Evolutionary conservation across 1,140 invertebrate species (phyloP).

Genomic region (Cephus cinctus): DNA sequence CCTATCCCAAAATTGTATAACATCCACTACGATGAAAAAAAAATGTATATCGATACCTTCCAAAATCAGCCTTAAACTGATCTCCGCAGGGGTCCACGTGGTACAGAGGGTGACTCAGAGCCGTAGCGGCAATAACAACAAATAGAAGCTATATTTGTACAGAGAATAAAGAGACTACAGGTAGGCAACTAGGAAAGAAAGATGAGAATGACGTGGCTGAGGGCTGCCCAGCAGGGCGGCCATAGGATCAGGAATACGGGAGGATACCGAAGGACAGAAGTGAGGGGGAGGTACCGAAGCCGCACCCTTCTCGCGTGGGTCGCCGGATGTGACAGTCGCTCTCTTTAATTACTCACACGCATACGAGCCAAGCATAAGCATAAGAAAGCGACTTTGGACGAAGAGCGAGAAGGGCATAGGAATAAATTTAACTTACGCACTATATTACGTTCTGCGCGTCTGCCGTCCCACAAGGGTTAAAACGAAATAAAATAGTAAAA

Average conservation of each 20-base stretch:
- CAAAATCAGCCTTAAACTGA: too few relatives aligned
- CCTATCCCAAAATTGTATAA: too few relatives aligned
- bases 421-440: conserved; percentile 4
- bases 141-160: too few relatives aligned
- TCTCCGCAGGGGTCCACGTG: too few relatives aligned
- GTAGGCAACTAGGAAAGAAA: not conserved
- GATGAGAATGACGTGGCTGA: conserved; percentile 20
- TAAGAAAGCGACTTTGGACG: not conserved
- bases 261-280: too few relatives aligned
- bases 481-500: not conserved
- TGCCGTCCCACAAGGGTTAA: conserved; percentile 1
- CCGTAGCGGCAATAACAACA: conserved; percentile 7
- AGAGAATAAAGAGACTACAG: not conserved
- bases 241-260: too few relatives aligned
- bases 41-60: too few relatives aligned
- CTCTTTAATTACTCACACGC: conserved; percentile 57
- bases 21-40: too few relatives aligned
- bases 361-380: too few relatives aligned
- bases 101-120: too few relatives aligned
- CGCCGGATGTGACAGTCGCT: conserved; percentile 56
- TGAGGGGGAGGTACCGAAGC: conserved; percentile 23
- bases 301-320: conserved; percentile 56
- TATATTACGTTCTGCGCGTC: conserved; percentile 4
- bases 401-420: not conserved
- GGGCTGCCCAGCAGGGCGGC: conserved; percentile 31